Base-by-base conservation (phyloP, 2,888 invertebrate genomes). In the Choristoneura rosaceana region DNA sequence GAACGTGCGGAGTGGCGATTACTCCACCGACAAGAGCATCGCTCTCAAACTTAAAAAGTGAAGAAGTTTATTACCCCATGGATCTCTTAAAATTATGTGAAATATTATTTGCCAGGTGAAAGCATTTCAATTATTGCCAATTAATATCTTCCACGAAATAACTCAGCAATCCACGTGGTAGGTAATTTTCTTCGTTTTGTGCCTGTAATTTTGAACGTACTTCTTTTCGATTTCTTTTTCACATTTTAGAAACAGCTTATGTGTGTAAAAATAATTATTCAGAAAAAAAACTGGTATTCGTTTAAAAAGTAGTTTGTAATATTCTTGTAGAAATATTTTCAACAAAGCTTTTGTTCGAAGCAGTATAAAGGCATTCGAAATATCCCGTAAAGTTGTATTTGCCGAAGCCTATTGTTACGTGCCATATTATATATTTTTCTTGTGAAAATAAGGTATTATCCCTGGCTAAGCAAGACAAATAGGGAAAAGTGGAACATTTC, bases 391-490 rank as follows among this genome's bases (percentile, higher is more conserved):
- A 63, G 50, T 62, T 55, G n/a, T 58, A 47, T 68, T 71, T 63
- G 47, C 65, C 55, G 47, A 63, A 68, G 33, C 67, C 67, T 62
- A 71, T 71, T 71, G 71, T 71, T 70, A 70, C 50, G 58, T 58
- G 38, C 52, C 60, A 60, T 55, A 63, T 70, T 67, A 62, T 66
- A 61, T 68, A 68, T 71, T 67, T 71, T 71, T 68, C 67, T n/a
- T 47, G 67, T 58, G 67, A 67, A 70, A 68, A 73, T 73, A 69
- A 64, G 73, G 73, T 68, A 73, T 73, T 50, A 69, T 69, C 68
- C 73, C 63, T 63, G 50, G 64, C 63, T 73, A 69, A 73, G 73
- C 73, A 73, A 73, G 73, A 73, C 64, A 73, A 73, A 73, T 73
- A 73, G 68, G 63, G 62, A 71, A 67, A 69, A 69, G 63, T 60